Evolutionary conservation across 2,797 vertebrate genomes (phyloP).

Genomic region (Pseudomugil gertrudae): DNA sequence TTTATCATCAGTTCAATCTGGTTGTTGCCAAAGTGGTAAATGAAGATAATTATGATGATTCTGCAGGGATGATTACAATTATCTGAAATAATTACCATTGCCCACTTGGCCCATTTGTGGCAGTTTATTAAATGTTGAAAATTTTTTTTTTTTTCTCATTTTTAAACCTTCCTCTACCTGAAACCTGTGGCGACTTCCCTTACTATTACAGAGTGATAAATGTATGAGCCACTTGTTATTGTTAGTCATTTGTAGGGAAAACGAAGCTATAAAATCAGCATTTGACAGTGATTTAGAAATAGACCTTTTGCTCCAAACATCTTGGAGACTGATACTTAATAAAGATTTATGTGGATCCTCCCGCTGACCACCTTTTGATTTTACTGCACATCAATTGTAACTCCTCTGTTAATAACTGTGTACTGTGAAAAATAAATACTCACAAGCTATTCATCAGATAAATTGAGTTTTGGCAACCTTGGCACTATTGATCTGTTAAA

Average conservation of each 20-base stretch:
- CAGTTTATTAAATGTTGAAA: background rate
- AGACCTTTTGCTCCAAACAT: background rate
- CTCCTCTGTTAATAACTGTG: background rate
- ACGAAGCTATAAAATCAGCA: background rate
- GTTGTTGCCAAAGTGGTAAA: too few relatives aligned
- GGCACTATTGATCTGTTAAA: slow-evolving; percentile 47
- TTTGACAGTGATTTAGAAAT: background rate
- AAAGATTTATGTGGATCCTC: background rate
- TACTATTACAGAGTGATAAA: background rate
- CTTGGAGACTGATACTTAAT: background rate
- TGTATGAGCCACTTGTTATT: background rate
- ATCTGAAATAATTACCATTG: too few relatives aligned
- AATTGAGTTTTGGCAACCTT: slow-evolving; percentile 36
- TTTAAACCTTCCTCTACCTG: slow-evolving; percentile 1
- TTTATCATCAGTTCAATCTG: too few relatives aligned
- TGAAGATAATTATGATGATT: too few relatives aligned
- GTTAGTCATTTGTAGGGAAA: background rate
- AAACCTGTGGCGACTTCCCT: background rate
- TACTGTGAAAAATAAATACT: slow-evolving; percentile 33
- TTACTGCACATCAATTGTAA: background rate
- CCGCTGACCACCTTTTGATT: background rate
- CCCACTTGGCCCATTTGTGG: background rate
- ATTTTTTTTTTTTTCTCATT: background rate
- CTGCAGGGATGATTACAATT: too few relatives aligned
- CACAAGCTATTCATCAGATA: slow-evolving; percentile 40